Evolutionary conservation across 2,888 invertebrate species (phyloP).

Genomic region (Sylvicola cinctus): DNA sequence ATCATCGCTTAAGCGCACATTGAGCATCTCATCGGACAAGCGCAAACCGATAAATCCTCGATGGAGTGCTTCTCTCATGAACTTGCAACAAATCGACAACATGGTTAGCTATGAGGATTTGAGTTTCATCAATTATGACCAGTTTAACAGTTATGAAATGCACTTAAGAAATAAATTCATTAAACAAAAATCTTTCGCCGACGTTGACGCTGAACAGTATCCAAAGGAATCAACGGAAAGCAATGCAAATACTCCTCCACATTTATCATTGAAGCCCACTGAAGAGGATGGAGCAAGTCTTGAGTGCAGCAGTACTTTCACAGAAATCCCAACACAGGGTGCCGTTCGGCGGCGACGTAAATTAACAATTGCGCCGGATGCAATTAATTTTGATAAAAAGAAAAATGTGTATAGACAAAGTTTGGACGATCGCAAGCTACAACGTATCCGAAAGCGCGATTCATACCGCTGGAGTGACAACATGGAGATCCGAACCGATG

Average conservation of each 20-base stretch:
- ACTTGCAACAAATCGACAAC: slow-evolving; percentile 31
- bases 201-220: slow-evolving; percentile 2
- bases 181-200: slow-evolving; percentile 18
- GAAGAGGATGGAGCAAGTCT: not conserved
- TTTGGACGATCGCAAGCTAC: slow-evolving; percentile 20
- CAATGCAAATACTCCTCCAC: not conserved
- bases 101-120: slow-evolving; percentile 34
- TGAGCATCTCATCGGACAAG: slow-evolving; percentile 16
- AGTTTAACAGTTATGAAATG: slow-evolving; percentile 28
- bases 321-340: not conserved
- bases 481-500: slow-evolving; percentile 1
- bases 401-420: slow-evolving; percentile 24
- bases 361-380: slow-evolving; percentile 6
- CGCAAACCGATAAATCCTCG: slow-evolving; percentile 22
- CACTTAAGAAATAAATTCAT: no score
- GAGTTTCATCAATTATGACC: slow-evolving; percentile 34
- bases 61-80: slow-evolving; percentile 32
- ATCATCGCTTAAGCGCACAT: slow-evolving; percentile 18
- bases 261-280: no score
- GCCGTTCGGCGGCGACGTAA: not conserved
- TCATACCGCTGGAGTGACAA: slow-evolving; percentile 12
- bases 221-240: not conserved
- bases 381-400: slow-evolving; percentile 19
- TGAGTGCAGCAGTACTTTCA: not conserved
- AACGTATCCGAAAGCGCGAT: slow-evolving; percentile 19